phyloP scores from a whole-genome alignment of 2,797 vertebrate species.

The Epinephelus malabaricus region DNA sequence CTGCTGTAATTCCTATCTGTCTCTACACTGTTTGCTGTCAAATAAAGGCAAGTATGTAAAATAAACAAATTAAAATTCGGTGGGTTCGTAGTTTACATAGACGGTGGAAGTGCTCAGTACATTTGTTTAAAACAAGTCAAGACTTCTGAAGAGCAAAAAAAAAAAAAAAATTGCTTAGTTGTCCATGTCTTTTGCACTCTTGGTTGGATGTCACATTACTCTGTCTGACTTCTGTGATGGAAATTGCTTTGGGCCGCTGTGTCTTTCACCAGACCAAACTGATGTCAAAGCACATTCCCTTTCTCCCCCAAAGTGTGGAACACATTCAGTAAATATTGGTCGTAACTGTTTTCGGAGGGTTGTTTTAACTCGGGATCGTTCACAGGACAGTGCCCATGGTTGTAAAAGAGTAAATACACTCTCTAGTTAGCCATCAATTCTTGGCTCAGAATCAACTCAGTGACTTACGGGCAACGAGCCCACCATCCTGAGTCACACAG shows the following conservation, averaged over 20 bases:
- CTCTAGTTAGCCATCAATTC: not conserved
- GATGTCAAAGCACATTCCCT: not conserved
- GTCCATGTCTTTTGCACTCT: not conserved
- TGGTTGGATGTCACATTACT: not conserved
- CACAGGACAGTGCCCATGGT: not conserved
- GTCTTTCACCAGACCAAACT: not conserved
- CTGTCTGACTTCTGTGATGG: not conserved
- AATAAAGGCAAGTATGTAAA: not conserved
- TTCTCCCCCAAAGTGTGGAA: not conserved
- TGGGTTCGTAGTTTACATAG: not conserved
- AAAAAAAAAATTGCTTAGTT: not conserved
- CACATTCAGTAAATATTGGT: not conserved
- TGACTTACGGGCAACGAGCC: conserved; percentile 24
- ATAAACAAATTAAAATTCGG: not conserved
- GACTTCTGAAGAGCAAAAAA: not conserved
- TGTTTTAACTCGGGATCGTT: not conserved
- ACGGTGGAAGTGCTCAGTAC: not conserved
- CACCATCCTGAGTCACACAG: conserved; percentile 32
- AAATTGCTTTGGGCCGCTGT: not conserved
- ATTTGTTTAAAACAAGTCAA: not conserved
- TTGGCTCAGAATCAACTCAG: conserved; percentile 11
- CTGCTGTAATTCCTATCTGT: not conserved
- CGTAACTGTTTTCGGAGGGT: not conserved
- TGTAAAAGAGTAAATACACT: not conserved
- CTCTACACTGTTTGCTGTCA: not conserved